phyloP scores from a whole-genome alignment of 2,797 vertebrate species.

The Cirrhinus mrigala region DNA sequence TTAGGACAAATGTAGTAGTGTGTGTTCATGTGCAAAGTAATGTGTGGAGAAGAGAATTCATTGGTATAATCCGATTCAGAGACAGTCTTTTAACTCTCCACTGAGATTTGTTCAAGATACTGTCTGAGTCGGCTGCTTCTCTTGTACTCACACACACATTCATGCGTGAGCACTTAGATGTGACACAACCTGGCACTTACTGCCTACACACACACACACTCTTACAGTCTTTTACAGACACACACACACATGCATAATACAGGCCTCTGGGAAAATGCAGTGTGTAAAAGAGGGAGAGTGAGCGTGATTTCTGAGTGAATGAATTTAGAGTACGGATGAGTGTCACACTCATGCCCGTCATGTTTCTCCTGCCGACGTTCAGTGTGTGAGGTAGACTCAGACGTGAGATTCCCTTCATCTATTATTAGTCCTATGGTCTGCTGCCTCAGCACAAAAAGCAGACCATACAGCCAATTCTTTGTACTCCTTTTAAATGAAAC shows the following conservation, averaged over 20 bases:
- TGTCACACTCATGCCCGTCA: conserved; percentile 33
- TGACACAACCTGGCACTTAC: conserved; percentile 50
- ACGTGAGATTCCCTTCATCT: conserved; percentile 36
- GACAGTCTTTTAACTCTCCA: conserved; percentile 21
- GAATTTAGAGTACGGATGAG: conserved; percentile 49
- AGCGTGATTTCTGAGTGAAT: conserved; percentile 51
- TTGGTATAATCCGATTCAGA: conserved; percentile 31
- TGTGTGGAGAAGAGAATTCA: background rate
- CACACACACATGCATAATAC: conserved; percentile 26
- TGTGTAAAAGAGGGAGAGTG: conserved; percentile 48
- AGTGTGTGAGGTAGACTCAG: conserved; percentile 12
- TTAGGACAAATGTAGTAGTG: background rate
- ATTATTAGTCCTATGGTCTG: conserved; percentile 66
- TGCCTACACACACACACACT: conserved; percentile 18
- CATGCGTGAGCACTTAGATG: conserved; percentile 59
- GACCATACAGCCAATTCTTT: conserved; percentile 73
- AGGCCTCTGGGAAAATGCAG: conserved; percentile 53
- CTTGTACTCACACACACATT: conserved; percentile 66
- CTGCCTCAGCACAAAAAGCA: conserved; percentile 76
- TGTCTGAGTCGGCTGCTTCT: conserved; percentile 62
- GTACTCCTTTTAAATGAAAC: conserved; percentile 76
- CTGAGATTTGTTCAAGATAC: conserved; percentile 65
- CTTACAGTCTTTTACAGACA: background rate
- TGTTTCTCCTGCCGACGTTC: conserved; percentile 27
- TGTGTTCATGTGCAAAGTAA: conserved; percentile 35